Evolutionary conservation across 2,888 invertebrate species (phyloP).

Genomic region (Gymnoscelis rufifasciata): DNA sequence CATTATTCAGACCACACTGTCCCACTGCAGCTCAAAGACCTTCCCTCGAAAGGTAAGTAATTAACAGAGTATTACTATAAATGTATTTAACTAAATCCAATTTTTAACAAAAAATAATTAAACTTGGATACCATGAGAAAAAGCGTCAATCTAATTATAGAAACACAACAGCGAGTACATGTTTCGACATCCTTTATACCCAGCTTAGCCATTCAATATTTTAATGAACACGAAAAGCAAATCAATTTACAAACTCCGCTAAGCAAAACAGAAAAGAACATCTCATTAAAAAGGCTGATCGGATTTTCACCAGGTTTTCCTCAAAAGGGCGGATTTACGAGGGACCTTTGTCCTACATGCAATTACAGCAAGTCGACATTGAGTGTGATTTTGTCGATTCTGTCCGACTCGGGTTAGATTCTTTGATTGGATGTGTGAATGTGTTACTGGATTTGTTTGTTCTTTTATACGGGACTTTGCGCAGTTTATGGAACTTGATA

Average conservation of each 20-base stretch:
- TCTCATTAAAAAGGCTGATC: constrained; percentile 37
- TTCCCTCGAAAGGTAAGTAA: too few species aligned
- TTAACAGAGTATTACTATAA: too few species aligned
- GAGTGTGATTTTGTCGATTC: constrained; percentile 42
- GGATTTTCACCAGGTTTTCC: constrained; percentile 29
- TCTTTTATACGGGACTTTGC: too few species aligned
- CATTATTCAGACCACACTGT: too few species aligned
- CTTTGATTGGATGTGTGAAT: constrained; percentile 4
- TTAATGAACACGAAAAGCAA: constrained; percentile 10
- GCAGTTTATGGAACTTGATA: too few species aligned
- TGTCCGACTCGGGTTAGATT: constrained; percentile 14
- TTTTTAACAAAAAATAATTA: too few species aligned
- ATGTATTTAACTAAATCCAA: too few species aligned
- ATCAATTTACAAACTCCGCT: constrained; percentile 14
- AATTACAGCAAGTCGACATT: constrained; percentile 46
- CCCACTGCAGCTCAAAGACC: too few species aligned
- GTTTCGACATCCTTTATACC: neutral
- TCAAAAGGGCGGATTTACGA: constrained; percentile 24
- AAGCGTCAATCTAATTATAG: too few species aligned
- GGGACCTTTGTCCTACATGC: constrained; percentile 38
- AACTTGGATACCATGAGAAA: too few species aligned
- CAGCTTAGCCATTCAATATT: neutral
- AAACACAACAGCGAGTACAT: neutral
- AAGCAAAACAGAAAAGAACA: constrained; percentile 27
- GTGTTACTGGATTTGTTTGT: neutral